A percentile compares a stretch with the other conserved stretches of the same genome.
phyloP scores from a whole-genome alignment of 2,113 vertebrate genomes.

The Prochilodus magdalenae region DNA sequence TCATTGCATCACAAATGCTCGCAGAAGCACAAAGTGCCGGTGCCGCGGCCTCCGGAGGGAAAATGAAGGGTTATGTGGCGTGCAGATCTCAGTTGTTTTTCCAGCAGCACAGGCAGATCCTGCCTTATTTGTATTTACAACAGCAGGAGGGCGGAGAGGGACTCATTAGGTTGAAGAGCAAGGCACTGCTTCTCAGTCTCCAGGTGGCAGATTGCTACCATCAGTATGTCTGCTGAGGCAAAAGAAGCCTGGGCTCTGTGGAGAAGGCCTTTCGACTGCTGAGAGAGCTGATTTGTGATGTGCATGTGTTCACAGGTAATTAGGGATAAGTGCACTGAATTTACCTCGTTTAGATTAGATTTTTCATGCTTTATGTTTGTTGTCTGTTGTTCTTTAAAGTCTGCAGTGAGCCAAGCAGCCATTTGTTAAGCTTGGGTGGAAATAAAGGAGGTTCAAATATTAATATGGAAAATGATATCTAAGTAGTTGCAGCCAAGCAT shows the following conservation, averaged over 20 bases:
- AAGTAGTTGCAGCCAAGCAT: too few species aligned
- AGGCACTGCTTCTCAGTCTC: slow-evolving; percentile 8
- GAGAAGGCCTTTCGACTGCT: neutral
- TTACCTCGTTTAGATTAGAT: too few species aligned
- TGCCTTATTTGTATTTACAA: slow-evolving; percentile 27
- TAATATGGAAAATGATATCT: too few species aligned
- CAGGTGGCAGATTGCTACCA: neutral
- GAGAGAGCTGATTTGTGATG: neutral
- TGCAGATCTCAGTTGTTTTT: slow-evolving; percentile 33
- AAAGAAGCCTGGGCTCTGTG: slow-evolving; percentile 13
- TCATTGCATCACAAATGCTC: slow-evolving; percentile 9
- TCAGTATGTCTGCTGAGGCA: neutral
- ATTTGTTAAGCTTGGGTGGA: too few species aligned
- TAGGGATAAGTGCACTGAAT: too few species aligned
- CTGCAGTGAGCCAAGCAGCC: too few species aligned
- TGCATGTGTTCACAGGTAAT: too few species aligned
- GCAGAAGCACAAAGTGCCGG: neutral
- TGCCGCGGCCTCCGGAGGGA: slow-evolving; percentile 13
- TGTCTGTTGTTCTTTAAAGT: too few species aligned
- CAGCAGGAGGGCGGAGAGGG: slow-evolving; percentile 6
- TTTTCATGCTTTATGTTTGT: too few species aligned
- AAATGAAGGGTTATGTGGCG: slow-evolving; percentile 29
- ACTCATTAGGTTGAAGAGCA: slow-evolving; percentile 28
- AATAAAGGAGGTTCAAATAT: too few species aligned
- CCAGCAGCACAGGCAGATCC: slow-evolving; percentile 25